Conservation (phyloP, 2,113 vertebrate species). For the Protomyctophum bolini region DNA sequence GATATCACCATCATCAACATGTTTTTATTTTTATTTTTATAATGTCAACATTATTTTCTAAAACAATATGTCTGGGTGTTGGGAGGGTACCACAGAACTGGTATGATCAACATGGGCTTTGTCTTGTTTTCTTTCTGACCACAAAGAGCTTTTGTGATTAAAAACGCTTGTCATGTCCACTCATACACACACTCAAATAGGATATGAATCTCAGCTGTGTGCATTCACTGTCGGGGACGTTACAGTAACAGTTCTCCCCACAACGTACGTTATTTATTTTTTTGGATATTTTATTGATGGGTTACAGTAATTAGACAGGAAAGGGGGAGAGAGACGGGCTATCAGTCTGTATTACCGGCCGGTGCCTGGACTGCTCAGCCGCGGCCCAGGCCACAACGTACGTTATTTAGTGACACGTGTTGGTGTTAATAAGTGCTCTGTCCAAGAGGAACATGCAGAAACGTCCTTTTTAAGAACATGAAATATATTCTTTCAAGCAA, state of each 20-base stretch:
- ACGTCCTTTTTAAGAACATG: slow-evolving; percentile 24
- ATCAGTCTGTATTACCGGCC: too few species aligned
- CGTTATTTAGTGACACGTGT: slow-evolving; percentile 36
- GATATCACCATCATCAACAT: neutral
- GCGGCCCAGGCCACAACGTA: neutral
- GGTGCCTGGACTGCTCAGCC: too few species aligned
- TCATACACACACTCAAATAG: neutral
- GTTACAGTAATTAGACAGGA: too few species aligned
- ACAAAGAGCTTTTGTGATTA: too few species aligned
- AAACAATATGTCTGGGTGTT: too few species aligned
- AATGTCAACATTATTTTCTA: neutral
- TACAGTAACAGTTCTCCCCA: neutral
- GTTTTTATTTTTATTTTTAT: neutral
- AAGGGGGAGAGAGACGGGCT: too few species aligned
- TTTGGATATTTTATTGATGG: too few species aligned
- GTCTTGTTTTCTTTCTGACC: too few species aligned
- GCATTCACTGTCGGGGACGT: too few species aligned
- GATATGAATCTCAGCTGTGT: too few species aligned
- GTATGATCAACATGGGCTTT: too few species aligned
- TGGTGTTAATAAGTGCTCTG: slow-evolving; percentile 36
- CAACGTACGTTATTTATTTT: slow-evolving; percentile 4
- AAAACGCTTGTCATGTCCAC: neutral
- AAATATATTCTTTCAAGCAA: neutral
- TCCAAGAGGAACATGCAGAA: slow-evolving; percentile 40
- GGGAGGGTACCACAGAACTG: too few species aligned